Conservation (phyloP, 2,797 vertebrate genomes). For the Parotocinclus haroldoi region DNA sequence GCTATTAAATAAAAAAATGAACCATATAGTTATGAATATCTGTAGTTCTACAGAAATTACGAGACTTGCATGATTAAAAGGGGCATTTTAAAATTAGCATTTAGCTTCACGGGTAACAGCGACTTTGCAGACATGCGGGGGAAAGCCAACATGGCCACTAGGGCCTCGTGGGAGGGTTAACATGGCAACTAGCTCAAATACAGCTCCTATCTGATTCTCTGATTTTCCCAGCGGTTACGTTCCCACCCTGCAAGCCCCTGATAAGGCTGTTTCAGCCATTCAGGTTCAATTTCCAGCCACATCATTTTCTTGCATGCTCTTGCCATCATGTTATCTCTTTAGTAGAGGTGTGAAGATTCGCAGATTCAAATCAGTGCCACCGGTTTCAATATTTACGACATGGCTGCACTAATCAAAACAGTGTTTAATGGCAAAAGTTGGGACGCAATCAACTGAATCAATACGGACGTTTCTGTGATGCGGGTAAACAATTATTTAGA, state of each 20-base stretch:
- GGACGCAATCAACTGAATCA: no score
- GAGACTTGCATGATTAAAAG: no score
- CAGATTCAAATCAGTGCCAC: background rate
- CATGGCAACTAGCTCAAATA: conserved; percentile 4
- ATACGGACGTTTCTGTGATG: no score
- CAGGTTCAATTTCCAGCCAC: background rate
- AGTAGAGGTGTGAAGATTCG: background rate
- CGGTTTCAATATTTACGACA: background rate
- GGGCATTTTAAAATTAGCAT: no score
- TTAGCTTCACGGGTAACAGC: background rate
- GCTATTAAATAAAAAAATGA: background rate
- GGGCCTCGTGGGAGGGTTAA: background rate
- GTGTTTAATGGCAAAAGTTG: background rate
- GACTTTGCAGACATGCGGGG: background rate
- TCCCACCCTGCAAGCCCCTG: conserved; percentile 9
- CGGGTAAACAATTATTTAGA: no score
- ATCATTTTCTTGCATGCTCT: conserved; percentile 3
- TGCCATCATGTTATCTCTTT: background rate
- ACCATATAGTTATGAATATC: no score
- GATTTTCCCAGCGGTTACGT: conserved; percentile 2
- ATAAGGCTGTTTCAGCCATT: conserved; percentile 15
- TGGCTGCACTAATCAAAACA: background rate
- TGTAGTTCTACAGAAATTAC: no score
- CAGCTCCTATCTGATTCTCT: conserved; percentile 4
- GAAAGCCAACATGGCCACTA: background rate